These are phyloP conservation scores for Wiebesia pumilae DNA, from an alignment of 1,140 invertebrate genomes.

Conservation along the genomic window DNA sequence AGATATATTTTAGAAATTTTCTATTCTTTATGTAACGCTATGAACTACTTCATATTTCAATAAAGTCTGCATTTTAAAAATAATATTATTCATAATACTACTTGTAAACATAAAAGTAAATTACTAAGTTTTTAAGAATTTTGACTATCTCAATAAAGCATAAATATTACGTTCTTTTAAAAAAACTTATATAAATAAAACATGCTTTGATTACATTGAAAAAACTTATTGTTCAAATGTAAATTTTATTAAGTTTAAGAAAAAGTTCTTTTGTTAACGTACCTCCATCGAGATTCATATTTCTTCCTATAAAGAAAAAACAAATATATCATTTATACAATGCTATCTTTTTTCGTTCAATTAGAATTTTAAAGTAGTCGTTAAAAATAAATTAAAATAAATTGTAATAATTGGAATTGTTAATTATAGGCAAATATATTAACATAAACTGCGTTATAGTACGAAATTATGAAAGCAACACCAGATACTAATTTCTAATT, in stretches of 20 bases:
- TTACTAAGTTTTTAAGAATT: not conserved
- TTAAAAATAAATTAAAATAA: too few relatives aligned
- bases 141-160: not conserved
- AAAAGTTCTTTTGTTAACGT: slow-evolving; percentile 65
- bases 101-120: not conserved
- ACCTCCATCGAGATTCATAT: slow-evolving; percentile 85
- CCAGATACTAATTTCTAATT: not conserved
- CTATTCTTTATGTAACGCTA: too few relatives aligned
- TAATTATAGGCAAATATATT: not conserved
- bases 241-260: slow-evolving; percentile 5
- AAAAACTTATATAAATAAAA: not conserved
- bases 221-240: not conserved
- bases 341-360: not conserved
- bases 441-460: not conserved
- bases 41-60: too few relatives aligned
- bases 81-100: too few relatives aligned
- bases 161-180: not conserved
- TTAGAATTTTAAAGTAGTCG: not conserved
- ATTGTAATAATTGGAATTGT: not conserved
- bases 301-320: slow-evolving; percentile 79
- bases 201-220: not conserved
- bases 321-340: not conserved
- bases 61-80: too few relatives aligned
- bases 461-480: not conserved
- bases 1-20: too few relatives aligned